These are phyloP conservation scores for Vulpes vulpes DNA, from an alignment of 2,113 vertebrate species.

Conservation along the genomic window DNA sequence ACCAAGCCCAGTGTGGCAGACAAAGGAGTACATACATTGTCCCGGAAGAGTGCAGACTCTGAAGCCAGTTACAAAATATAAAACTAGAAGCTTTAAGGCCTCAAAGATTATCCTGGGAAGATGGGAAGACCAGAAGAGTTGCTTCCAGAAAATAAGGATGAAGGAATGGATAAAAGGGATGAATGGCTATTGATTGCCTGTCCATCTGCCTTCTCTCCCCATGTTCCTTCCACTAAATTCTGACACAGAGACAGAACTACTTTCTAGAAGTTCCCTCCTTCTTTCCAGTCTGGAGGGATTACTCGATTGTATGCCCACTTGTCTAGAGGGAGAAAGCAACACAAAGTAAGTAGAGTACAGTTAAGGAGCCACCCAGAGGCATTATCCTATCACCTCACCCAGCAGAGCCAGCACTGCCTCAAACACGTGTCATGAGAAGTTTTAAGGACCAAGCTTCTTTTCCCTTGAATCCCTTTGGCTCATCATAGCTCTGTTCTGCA, in stretches of 20 bases:
- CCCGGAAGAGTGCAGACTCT: not conserved
- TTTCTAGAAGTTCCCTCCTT: not conserved
- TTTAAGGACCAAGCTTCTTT: not conserved
- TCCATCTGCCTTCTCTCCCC: not conserved
- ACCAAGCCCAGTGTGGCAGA: not conserved
- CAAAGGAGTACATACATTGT: not conserved
- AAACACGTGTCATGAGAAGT: not conserved
- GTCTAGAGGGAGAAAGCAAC: not conserved
- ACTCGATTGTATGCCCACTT: not conserved
- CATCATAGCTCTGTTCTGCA: not conserved
- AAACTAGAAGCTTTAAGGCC: not conserved
- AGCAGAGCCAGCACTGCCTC: not conserved
- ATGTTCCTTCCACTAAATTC: not conserved
- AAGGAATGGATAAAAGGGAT: not conserved
- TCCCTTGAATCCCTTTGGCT: not conserved
- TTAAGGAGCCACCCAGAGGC: not conserved
- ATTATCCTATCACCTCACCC: not conserved
- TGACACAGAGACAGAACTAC: not conserved
- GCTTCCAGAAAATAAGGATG: not conserved
- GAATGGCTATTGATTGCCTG: not conserved
- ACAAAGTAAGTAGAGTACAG: not conserved
- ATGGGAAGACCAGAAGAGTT: not conserved
- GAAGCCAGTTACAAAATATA: not conserved
- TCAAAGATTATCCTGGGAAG: not conserved
- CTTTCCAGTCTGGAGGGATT: not conserved